Conservation (phyloP, 1,140 invertebrate genomes). For the Argopecten irradians region DNA sequence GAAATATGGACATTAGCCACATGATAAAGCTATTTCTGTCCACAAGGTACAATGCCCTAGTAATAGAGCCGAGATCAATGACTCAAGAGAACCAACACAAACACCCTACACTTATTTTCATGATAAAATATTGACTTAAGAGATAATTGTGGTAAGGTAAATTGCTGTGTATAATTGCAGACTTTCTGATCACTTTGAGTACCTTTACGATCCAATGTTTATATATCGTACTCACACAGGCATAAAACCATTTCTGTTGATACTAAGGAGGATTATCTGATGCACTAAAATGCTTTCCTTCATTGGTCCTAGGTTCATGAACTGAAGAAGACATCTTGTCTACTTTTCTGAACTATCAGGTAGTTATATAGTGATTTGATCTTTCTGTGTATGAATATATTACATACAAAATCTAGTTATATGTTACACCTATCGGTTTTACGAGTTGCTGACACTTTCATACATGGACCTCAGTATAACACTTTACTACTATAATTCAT, state of each 20-base stretch:
- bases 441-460: too few species aligned
- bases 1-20: background rate
- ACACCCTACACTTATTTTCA: background rate
- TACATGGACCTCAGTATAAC: too few species aligned
- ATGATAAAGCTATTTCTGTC: background rate
- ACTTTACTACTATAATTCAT: background rate
- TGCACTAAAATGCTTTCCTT: background rate
- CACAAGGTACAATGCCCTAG: background rate
- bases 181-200: background rate
- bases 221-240: background rate
- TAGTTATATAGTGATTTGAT: too few species aligned
- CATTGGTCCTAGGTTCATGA: too few species aligned
- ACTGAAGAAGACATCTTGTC: background rate
- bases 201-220: background rate
- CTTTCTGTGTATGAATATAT: too few species aligned
- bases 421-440: too few species aligned
- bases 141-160: background rate
- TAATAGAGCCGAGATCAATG: background rate
- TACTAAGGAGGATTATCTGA: background rate
- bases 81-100: background rate
- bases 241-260: background rate
- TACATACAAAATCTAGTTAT: too few species aligned
- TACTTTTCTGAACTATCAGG: background rate
- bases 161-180: background rate
- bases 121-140: background rate